Conservation (phyloP, 92 coral and sea anemone genomes). For the Zoanthus sociatus region DNA sequence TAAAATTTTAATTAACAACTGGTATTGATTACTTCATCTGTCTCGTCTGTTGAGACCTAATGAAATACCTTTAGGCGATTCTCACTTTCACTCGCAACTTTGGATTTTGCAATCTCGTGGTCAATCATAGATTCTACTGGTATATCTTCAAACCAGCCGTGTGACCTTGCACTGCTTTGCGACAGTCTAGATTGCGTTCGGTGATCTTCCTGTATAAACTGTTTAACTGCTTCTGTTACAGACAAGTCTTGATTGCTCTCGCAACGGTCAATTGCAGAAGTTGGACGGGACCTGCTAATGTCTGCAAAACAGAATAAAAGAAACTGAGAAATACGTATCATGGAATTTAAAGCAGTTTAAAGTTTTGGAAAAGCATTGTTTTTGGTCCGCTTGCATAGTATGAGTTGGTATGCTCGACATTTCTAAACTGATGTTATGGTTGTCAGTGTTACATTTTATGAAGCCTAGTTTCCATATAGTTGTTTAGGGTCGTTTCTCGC, state of each 20-base stretch:
- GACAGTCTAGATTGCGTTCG: constrained; percentile 76
- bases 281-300: constrained; percentile 81
- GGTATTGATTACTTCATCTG: too few species aligned
- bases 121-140: background rate
- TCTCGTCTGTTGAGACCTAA: background rate
- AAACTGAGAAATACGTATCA: background rate
- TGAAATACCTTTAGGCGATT: constrained; percentile 16
- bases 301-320: constrained; percentile 27
- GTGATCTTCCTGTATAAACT: constrained; percentile 76
- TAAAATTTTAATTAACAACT: too few species aligned
- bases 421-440: too few species aligned
- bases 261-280: constrained; percentile 63
- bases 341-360: too few species aligned
- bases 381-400: too few species aligned
- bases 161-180: constrained; percentile 64
- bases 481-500: too few species aligned
- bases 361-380: too few species aligned
- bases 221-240: constrained; percentile 72
- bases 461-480: too few species aligned
- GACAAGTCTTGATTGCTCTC: constrained; percentile 67
- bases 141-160: constrained; percentile 44
- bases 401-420: too few species aligned
- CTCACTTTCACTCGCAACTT: background rate
- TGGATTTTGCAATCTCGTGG: constrained; percentile 11
- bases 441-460: too few species aligned